Base-by-base conservation (phyloP, 2,113 vertebrate species). In the Donacobius atricapilla region DNA sequence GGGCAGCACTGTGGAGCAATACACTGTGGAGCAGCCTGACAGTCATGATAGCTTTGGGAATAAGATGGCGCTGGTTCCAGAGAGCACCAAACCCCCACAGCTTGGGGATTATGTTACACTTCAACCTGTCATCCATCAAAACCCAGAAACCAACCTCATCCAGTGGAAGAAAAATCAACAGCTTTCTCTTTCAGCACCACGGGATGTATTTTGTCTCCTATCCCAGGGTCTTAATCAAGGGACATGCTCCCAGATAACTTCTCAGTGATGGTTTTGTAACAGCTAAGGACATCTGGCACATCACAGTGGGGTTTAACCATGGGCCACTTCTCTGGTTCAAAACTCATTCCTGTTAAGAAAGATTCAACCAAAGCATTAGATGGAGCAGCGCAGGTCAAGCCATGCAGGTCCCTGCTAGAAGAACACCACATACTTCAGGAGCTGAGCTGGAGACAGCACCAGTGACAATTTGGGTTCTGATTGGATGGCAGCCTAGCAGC, bases 91-190 rank as follows among this genome's bases (percentile, higher is more conserved):
- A n/a, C n/a, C n/a, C n/a, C n/a, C 93, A 57, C 58, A 83, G 66
- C 57, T 79, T 78, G 66, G 53, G 94, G 95, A 97, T 96, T 93
- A 96, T 81, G 81, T 95, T 90, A 81, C 93, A 19, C 79, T 90
- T 81, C 95, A 92, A 91, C 66, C 85, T 96, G 93, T 97, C 96
- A 97, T 97, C 95, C 76, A 96, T 97, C 96, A 95, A 92, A 97
- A 87, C 44, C 72, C 92, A 95, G 88, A 89, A 96, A 92, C 61
- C 3, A 28, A 95, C 91, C 91, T 95, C 89, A 97, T 81, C 53
- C 88, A 76, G 91, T 51, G 79, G 90, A 96, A 91, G 93, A 94
- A 94, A 95, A 97, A 97, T 97, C 97, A 31, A 97, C 97, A 96
- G 16, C 24, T 97, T 97, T 96, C 89, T 92, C 94, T 97, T 96